A percentile compares a stretch with the other conserved stretches of the same genome.
phyloP scores from a whole-genome alignment of 1,140 invertebrate genomes.

The Lasioglossum albipes region DNA sequence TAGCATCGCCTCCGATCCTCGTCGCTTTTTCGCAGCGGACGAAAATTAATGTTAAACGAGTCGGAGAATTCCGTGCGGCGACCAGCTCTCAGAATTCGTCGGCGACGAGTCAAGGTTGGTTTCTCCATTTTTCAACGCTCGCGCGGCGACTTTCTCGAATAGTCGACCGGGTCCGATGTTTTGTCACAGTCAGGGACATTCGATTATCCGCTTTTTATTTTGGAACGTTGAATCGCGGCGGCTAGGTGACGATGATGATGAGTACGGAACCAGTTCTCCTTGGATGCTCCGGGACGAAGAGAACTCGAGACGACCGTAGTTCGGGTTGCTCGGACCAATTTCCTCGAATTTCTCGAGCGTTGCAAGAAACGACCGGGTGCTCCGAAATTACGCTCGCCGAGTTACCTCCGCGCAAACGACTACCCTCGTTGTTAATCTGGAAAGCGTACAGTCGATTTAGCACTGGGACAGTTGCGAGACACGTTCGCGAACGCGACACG shows the following conservation, averaged over 20 bases:
- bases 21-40: no score
- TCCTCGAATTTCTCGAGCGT: constrained; percentile 58
- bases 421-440: constrained; percentile 27
- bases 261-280: constrained; percentile 60
- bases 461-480: no score
- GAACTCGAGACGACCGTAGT: constrained; percentile 11
- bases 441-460: background rate
- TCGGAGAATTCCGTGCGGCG: no score
- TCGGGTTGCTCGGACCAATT: constrained; percentile 55
- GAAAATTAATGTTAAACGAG: no score
- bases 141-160: background rate
- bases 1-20: no score
- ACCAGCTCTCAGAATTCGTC: background rate
- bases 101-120: background rate
- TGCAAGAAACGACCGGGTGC: constrained; percentile 58
- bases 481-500: no score
- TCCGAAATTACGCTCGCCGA: constrained; percentile 59
- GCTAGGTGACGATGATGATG: constrained; percentile 39
- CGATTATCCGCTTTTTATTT: constrained; percentile 23
- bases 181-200: constrained; percentile 6
- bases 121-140: background rate
- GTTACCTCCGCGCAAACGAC: constrained; percentile 44
- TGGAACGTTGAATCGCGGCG: constrained; percentile 6
- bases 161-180: background rate
- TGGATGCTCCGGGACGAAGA: constrained; percentile 31